Base-by-base conservation (phyloP, 2,888 invertebrate genomes). In the Agonum fuliginosum region DNA sequence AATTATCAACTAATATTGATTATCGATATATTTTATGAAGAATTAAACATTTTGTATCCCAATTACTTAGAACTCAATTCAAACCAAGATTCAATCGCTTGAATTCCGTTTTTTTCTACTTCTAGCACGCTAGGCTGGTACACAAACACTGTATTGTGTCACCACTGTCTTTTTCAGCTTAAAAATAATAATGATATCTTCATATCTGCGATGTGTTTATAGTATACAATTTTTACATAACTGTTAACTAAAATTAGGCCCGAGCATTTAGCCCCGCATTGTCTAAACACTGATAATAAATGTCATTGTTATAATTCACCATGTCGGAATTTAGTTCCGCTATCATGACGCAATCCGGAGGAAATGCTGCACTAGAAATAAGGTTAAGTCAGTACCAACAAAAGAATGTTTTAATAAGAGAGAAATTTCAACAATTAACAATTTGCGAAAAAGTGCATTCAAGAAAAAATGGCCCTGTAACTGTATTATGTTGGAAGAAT, bases 311-410 rank as follows among this genome's bases (percentile, higher is more conserved):
- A 30, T 62, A 30, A 62, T 62, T 62, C 19, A 62, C 30, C 58
- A 62, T 62, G 58, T 62, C 58, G 58, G 58, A 62, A 62, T 62
- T 62, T 62, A 62, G 58, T 62, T 62, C 58, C 58, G 58, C 58
- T 62, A 62, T 30, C n/a, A 30, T 62, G 58, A 62, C 30, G 58
- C 30, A 62, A 62, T 10, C 30, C 8, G 58, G 12, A 54, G 54
- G 54, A 54, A 54, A 37, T 37, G 24, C 58, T 62, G 58, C 34
- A 62, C 27, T 54, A 8, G 30, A 62, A 62, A 62, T 62, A 62
- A 46, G 58, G 58, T 62, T 62, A 62, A 62, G 58, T 62, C 27
- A 62, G 58, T 30, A 12, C 58, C 46, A 46, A 62, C 58, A 62
- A 62, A 62, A 62, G 58, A 62, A 62, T 62, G 58, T 62, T 30